Evolutionary conservation across 2,888 invertebrate species (phyloP), one percentile per base, ranked within the genome.

Genomic region (Leptura quadrifasciata): DNA sequence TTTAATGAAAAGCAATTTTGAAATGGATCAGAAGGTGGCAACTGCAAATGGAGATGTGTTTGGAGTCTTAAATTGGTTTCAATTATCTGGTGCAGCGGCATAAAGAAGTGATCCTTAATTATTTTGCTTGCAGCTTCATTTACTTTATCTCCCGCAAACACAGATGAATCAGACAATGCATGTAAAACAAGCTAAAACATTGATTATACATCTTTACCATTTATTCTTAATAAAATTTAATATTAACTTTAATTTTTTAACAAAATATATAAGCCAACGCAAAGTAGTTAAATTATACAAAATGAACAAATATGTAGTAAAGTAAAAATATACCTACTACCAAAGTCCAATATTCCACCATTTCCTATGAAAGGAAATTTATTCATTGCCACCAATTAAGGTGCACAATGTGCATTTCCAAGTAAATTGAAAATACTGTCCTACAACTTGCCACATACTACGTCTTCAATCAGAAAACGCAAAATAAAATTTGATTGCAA

Each of bases 1-100:
- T 86, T 86, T 64, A 84, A 79, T 2, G 86, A 83, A 57, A 87
- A 84, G 35, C 84, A 83, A 76, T 85, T 87, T 68, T 86, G 84
- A 76, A 89, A 88, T 3, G 88, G 89, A 84, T 89, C 87, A n/a
- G 85, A 84, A 2, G 93, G 92, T 81, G 94, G 93, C 27, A 95
- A 86, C 84, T 97, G 95, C 54, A 98, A 91, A 89, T 98, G 98
- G 0, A 96, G 93, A 89, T 99, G 97, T 57, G 97, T 97, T 84
- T 97, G 96, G 35, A 98, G 90, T 20, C 99, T 93, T 69, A 99
- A 91, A 88, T 97, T 97, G 0, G 95, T 97, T 90, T 99, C 99
- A 79, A 99, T 94, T 84, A 95, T 93, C 83, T 95, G 94, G 86
- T 97, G 96, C 35, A 97, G 90, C 55, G 94, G 95, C 81, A 93